A percentile compares a stretch with the other conserved stretches of the same genome.
Conservation (phyloP, 2,113 vertebrate species). For the Anseranas semipalmata region DNA sequence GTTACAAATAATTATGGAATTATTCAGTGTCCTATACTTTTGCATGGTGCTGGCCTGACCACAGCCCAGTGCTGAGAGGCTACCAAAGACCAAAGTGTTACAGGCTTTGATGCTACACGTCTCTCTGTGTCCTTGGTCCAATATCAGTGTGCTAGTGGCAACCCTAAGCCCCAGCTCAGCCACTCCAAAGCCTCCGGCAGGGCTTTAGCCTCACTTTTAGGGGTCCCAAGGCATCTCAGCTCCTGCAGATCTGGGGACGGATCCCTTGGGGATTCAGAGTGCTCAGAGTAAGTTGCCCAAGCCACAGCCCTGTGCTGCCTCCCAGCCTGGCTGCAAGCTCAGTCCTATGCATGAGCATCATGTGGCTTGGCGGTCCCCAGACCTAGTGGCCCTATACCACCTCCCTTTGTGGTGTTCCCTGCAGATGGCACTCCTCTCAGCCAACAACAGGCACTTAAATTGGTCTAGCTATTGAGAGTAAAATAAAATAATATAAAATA, state of each 20-base stretch:
- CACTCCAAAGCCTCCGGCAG: not conserved
- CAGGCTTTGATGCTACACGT: rapidly evolving
- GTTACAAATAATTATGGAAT: not conserved
- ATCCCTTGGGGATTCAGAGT: not conserved
- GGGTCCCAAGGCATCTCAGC: not conserved
- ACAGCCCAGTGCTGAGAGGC: not conserved
- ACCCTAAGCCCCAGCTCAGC: not conserved
- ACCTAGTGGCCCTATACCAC: not conserved
- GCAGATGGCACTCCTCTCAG: not conserved
- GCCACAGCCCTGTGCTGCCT: rapidly evolving
- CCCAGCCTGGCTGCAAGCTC: not conserved
- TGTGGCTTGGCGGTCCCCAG: not conserved
- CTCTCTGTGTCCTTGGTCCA: not conserved
- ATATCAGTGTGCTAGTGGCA: not conserved
- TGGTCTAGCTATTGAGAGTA: not conserved
- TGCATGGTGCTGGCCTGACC: not conserved
- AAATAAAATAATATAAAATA: not conserved
- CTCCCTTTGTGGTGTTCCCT: not conserved
- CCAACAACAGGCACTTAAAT: not conserved
- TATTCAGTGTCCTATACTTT: not conserved
- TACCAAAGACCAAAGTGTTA: not conserved
- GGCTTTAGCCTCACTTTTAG: not conserved
- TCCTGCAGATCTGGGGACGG: not conserved
- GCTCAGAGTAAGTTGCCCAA: not conserved
- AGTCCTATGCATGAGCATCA: rapidly evolving